A percentile compares a stretch with the other conserved stretches of the same genome.
Evolutionary conservation across 2,888 invertebrate genomes (phyloP).

Genomic region (Parnassius orleans): DNA sequence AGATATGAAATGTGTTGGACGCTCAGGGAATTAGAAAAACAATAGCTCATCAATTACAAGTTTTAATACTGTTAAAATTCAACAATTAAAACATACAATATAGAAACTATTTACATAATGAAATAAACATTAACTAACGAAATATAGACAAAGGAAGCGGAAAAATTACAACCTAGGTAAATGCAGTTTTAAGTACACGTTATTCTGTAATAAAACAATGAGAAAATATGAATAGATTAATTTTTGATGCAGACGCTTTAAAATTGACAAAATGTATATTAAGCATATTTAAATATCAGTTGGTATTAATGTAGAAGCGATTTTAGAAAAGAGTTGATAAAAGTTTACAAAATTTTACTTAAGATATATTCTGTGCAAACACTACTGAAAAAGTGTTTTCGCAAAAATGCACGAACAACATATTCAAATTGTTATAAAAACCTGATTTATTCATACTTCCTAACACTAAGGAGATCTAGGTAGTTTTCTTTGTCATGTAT

Average conservation of each 20-base stretch:
- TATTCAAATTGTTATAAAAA: constrained; percentile 20
- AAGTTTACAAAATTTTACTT: constrained; percentile 14
- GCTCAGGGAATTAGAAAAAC: constrained; percentile 30
- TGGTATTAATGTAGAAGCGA: constrained; percentile 8
- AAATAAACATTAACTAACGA: constrained; percentile 52
- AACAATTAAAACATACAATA: constrained; percentile 73
- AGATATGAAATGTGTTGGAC: not conserved
- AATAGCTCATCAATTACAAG: constrained; percentile 41
- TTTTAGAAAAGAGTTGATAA: constrained; percentile 13
- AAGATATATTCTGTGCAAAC: constrained; percentile 19
- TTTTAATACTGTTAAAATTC: constrained; percentile 79
- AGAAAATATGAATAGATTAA: constrained; percentile 17
- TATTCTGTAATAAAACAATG: constrained; percentile 29
- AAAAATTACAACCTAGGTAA: constrained; percentile 35
- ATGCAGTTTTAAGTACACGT: constrained; percentile 45
- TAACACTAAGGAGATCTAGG: constrained; percentile 42
- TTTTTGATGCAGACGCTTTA: constrained; percentile 9
- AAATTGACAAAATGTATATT: constrained; percentile 10
- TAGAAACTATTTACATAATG: constrained; percentile 62
- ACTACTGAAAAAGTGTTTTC: constrained; percentile 1
- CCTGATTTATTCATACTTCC: constrained; percentile 28
- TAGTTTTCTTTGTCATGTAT: constrained; percentile 35
- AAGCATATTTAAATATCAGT: not conserved
- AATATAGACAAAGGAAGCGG: constrained; percentile 33
- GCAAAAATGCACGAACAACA: constrained; percentile 19